A percentile compares a stretch with the other conserved stretches of the same genome.
phyloP scores from a whole-genome alignment of 2,113 vertebrate species.

The Ceuthmochares aereus region DNA sequence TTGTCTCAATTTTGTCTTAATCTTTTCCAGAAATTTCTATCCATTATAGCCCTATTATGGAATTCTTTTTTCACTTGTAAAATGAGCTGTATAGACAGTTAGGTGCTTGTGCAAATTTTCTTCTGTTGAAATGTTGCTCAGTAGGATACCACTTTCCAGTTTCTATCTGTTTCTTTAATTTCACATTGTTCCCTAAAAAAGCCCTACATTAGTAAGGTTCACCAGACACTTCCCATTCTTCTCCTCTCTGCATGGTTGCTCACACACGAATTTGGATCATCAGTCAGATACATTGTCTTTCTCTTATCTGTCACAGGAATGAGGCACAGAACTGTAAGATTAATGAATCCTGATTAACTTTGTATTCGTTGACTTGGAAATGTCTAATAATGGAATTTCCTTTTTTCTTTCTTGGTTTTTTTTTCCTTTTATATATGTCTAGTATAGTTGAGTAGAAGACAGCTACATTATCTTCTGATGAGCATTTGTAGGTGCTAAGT shows the following conservation, averaged over 20 bases:
- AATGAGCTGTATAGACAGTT: not conserved
- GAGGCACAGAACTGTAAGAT: not conserved
- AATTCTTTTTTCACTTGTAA: not conserved
- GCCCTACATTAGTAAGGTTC: constrained; percentile 25
- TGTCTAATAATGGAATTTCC: not conserved
- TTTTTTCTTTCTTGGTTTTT: not conserved
- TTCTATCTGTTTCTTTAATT: not conserved
- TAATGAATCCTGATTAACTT: constrained; percentile 41
- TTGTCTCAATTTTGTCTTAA: constrained; percentile 14
- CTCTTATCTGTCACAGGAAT: not conserved
- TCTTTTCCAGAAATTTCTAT: not conserved
- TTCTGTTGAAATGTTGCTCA: constrained; percentile 3
- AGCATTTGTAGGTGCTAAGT: not conserved
- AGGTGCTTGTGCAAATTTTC: not conserved
- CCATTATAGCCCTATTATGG: not conserved
- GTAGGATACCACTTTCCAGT: not conserved
- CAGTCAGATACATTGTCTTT: not conserved
- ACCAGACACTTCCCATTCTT: not conserved
- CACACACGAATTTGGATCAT: not conserved
- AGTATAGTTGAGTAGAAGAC: not conserved
- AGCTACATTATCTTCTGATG: not conserved
- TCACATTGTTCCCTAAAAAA: not conserved
- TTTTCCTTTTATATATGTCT: not conserved
- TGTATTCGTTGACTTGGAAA: not conserved
- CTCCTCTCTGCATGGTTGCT: not conserved